phyloP scores from a whole-genome alignment of 2,113 vertebrate genomes.

The Thomomys bottae region DNA sequence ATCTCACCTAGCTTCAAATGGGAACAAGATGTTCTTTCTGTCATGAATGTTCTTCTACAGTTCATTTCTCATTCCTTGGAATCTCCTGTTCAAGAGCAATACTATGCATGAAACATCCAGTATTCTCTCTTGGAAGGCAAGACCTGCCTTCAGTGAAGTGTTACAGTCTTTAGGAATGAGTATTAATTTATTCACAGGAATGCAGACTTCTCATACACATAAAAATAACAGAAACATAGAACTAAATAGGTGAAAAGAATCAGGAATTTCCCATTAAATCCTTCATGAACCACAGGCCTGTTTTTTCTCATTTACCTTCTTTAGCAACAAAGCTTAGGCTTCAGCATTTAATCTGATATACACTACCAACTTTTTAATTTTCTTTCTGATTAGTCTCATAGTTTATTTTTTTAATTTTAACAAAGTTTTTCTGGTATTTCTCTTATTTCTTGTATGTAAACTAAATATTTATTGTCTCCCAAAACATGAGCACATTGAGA shows the following conservation, averaged over 20 bases:
- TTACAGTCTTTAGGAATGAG: slow-evolving; percentile 13
- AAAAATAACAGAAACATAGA: slow-evolving; percentile 18
- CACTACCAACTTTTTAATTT: neutral
- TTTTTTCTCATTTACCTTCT: neutral
- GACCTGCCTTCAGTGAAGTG: slow-evolving; percentile 6
- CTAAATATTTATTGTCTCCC: neutral
- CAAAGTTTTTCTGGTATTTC: neutral
- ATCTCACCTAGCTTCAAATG: slow-evolving; percentile 75
- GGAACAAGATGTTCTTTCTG: slow-evolving; percentile 70
- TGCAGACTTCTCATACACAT: neutral
- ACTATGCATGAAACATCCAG: neutral
- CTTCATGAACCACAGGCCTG: neutral
- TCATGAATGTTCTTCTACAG: slow-evolving; percentile 59
- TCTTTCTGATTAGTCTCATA: neutral
- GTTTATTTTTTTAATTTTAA: neutral
- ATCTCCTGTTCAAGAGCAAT: neutral
- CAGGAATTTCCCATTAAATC: neutral
- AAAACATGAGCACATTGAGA: too few relatives aligned
- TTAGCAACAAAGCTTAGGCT: neutral
- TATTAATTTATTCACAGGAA: neutral
- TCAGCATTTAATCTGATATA: neutral
- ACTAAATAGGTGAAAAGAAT: neutral
- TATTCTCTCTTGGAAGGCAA: neutral
- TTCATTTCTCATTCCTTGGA: neutral
- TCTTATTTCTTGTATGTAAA: neutral